Evolutionary conservation across 2,113 vertebrate species (phyloP).

Genomic region (Fulica atra): DNA sequence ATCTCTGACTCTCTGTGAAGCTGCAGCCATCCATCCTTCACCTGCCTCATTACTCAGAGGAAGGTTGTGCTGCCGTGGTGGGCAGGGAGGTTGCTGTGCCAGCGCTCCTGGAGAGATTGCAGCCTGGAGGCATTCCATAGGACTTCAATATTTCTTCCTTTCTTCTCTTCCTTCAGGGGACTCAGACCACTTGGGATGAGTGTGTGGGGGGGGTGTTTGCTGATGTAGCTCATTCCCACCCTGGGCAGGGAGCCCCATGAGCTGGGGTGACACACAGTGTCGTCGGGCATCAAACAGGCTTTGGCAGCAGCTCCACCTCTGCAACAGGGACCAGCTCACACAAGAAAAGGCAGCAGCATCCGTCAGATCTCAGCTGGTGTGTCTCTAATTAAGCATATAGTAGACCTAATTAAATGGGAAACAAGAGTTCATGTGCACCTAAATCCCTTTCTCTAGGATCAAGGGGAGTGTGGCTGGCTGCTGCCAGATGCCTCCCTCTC

Average conservation of each 20-base stretch:
- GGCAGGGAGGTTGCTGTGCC: neutral
- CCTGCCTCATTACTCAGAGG: neutral
- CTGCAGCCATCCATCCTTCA: constrained; percentile 22
- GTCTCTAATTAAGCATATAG: neutral
- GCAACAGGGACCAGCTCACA: neutral
- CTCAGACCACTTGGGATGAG: neutral
- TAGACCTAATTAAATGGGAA: neutral
- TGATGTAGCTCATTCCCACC: neutral
- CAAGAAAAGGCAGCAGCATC: neutral
- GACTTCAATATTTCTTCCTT: neutral
- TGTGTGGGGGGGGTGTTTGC: too few relatives aligned
- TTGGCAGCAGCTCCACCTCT: neutral
- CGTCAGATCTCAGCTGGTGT: neutral
- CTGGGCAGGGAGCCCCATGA: neutral
- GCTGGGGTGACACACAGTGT: fast-evolving
- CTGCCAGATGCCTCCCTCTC: neutral
- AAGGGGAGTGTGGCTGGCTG: neutral
- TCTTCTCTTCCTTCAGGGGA: neutral
- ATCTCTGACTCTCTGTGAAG: neutral
- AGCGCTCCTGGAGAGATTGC: neutral
- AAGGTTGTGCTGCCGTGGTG: neutral
- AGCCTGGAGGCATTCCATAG: neutral
- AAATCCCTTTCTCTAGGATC: neutral
- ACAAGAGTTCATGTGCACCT: fast-evolving
- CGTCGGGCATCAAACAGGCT: neutral